Conservation (phyloP, 2,888 invertebrate genomes). For the Ennomos fuscantarius region DNA sequence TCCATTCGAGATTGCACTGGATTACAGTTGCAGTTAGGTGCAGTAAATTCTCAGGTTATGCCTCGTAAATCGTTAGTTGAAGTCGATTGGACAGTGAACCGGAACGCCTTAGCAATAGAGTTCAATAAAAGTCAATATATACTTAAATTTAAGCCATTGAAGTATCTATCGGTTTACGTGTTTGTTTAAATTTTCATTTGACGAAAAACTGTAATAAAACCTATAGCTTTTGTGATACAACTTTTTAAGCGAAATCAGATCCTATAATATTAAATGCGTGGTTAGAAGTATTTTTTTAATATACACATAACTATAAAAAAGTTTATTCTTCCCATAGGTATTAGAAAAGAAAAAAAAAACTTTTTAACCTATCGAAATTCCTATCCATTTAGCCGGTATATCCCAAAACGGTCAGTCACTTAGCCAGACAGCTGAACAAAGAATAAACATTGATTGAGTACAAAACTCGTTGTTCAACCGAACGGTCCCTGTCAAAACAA, state of each 20-base stretch:
- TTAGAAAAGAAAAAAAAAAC: too few relatives aligned
- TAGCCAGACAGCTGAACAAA: conserved; percentile 14
- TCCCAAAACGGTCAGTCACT: conserved; percentile 8
- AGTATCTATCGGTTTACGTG: not conserved
- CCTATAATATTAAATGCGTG: too few relatives aligned
- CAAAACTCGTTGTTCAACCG: conserved; percentile 23
- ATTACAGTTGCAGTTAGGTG: conserved; percentile 11
- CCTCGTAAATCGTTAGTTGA: conserved; percentile 26
- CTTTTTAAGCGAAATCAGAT: too few relatives aligned
- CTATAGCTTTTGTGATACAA: too few relatives aligned
- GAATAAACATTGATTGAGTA: conserved; percentile 32
- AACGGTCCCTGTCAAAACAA: conserved; percentile 36
- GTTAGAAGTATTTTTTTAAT: too few relatives aligned
- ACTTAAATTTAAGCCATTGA: not conserved
- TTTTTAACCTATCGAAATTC: too few relatives aligned
- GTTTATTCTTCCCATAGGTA: too few relatives aligned
- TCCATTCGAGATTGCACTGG: conserved; percentile 42
- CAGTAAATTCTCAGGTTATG: conserved; percentile 19
- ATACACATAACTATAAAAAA: too few relatives aligned
- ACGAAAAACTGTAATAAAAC: too few relatives aligned
- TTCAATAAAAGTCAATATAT: conserved; percentile 7
- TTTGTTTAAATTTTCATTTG: too few relatives aligned
- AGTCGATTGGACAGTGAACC: conserved; percentile 12
- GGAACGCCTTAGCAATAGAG: conserved; percentile 4
- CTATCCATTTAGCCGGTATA: not conserved